Evolutionary conservation across 2,113 vertebrate genomes (phyloP).

Genomic region (Scortum barcoo): DNA sequence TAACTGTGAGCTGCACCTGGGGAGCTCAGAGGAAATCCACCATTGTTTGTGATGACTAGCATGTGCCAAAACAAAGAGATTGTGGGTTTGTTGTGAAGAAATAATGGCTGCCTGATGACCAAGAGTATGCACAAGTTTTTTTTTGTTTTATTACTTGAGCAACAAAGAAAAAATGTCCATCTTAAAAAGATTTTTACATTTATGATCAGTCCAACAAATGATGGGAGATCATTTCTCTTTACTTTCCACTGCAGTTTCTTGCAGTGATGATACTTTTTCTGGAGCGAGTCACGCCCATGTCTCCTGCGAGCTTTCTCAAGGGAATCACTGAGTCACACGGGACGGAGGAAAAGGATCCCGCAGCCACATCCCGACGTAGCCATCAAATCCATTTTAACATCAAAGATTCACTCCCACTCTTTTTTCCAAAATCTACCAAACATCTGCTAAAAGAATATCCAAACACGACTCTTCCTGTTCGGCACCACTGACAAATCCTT

Average conservation of each 20-base stretch:
- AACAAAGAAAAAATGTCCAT: not conserved
- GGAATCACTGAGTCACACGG: conserved; percentile 81
- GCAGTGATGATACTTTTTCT: no score
- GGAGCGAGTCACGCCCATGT: conserved; percentile 35
- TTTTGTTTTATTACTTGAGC: not conserved
- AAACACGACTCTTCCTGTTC: conserved; percentile 8
- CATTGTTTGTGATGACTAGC: conserved; percentile 51
- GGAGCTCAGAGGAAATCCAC: conserved; percentile 42
- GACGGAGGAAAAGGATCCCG: conserved; percentile 34
- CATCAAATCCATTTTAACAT: conserved; percentile 51
- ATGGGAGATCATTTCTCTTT: not conserved
- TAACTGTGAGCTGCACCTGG: conserved; percentile 17
- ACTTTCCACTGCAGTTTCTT: not conserved
- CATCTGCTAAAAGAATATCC: conserved; percentile 16
- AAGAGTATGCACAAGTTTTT: not conserved
- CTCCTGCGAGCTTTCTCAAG: conserved; percentile 35
- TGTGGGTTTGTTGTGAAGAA: conserved; percentile 5
- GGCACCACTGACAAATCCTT: not conserved
- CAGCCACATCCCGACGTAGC: conserved; percentile 54
- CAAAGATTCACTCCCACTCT: conserved; percentile 50
- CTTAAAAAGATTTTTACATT: not conserved
- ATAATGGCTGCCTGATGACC: not conserved
- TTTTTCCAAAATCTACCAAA: conserved; percentile 28
- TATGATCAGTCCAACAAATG: not conserved
- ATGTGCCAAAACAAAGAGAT: conserved; percentile 11